Conservation (phyloP, 2,888 invertebrate species). For the Mantis religiosa region DNA sequence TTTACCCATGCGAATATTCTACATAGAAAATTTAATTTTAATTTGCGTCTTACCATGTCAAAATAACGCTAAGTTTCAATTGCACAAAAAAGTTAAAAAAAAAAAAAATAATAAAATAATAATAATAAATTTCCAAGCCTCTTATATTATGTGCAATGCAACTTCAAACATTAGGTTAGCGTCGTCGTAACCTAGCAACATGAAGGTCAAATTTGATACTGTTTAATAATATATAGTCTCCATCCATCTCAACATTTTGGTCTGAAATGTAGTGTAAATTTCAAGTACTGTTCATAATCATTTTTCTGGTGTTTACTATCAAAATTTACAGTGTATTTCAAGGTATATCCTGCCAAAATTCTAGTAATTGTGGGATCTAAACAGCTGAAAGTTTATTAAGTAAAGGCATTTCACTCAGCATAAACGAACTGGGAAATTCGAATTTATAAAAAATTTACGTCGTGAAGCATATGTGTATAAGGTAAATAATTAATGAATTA, state of each 20-base stretch:
- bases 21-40: not conserved
- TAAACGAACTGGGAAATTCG: not conserved
- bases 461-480: not conserved
- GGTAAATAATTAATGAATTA: not conserved
- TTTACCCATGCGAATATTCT: too few relatives aligned
- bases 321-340: not conserved
- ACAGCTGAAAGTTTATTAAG: not conserved
- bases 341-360: not conserved
- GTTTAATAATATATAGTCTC: not conserved
- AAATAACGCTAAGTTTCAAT: not conserved
- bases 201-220: not conserved
- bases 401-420: not conserved
- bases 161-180: not conserved
- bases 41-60: not conserved
- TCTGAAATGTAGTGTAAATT: not conserved
- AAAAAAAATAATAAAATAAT: too few relatives aligned
- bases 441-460: not conserved
- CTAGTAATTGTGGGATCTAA: not conserved
- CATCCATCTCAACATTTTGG: not conserved
- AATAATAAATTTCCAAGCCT: not conserved
- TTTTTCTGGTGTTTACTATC: not conserved
- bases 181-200: not conserved
- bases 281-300: not conserved
- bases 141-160: not conserved
- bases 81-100: not conserved